Evolutionary conservation across 2,888 invertebrate species (phyloP).

Genomic region (Patella ulyssiponensis): DNA sequence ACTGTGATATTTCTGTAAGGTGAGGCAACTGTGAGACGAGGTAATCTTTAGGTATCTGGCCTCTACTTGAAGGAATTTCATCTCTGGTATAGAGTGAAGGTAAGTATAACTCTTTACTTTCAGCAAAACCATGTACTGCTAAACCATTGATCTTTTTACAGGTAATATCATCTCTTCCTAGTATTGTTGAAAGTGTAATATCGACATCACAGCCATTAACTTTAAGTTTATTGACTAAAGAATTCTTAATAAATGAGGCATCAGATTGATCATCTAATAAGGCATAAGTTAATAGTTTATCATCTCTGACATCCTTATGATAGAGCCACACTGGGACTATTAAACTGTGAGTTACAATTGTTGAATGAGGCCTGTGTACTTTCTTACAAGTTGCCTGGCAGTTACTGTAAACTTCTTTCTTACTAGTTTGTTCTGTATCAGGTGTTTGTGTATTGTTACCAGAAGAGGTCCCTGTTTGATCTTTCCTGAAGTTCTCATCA

Average conservation of each 20-base stretch:
- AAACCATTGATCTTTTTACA: constrained; percentile 15
- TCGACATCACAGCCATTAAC: background rate
- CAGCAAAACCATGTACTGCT: background rate
- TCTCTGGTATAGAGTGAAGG: constrained; percentile 8
- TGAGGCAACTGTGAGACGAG: background rate
- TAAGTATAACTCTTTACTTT: background rate
- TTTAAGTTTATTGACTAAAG: background rate
- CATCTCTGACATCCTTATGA: background rate
- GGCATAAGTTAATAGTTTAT: background rate
- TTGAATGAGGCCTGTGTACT: background rate
- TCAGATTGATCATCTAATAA: constrained; percentile 2
- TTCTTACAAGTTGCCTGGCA: background rate
- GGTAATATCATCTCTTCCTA: background rate
- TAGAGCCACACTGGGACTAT: background rate
- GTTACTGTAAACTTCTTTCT: background rate
- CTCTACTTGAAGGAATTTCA: background rate
- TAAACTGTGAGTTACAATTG: background rate
- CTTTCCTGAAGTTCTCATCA: background rate
- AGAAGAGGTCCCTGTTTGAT: background rate
- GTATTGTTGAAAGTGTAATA: constrained; percentile 16
- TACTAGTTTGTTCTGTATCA: background rate
- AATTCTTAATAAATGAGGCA: background rate
- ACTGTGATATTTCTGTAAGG: background rate
- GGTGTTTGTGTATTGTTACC: background rate
- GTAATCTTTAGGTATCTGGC: constrained; percentile 13